Conservation (phyloP, 2,113 vertebrate genomes). For the Psittacula cyanocephala region DNA sequence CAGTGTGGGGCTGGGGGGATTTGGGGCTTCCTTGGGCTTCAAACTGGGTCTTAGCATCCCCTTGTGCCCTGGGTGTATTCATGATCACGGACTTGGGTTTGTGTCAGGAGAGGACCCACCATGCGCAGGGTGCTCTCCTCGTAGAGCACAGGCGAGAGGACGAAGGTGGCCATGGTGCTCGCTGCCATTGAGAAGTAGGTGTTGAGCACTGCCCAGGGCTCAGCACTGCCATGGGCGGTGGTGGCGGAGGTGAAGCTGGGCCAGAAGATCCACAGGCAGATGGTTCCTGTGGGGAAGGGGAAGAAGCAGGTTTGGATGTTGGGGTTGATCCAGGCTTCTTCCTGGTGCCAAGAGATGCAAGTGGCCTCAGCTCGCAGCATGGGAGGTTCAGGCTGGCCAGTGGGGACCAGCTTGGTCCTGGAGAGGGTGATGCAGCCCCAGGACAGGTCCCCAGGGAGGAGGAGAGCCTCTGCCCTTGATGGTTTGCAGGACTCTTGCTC, state of each 20-base stretch:
- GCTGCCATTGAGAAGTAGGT: constrained; percentile 88
- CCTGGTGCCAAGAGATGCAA: too few species aligned
- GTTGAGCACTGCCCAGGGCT: constrained; percentile 88
- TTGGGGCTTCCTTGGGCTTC: neutral
- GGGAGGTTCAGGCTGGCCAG: neutral
- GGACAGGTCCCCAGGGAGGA: neutral
- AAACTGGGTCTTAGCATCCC: neutral
- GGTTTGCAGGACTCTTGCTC: neutral
- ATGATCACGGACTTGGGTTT: neutral
- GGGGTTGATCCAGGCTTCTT: neutral
- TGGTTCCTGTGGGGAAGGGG: constrained; percentile 75
- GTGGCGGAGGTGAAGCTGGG: constrained; percentile 89
- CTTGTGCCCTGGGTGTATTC: neutral
- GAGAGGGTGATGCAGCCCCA: neutral
- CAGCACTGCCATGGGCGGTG: constrained; percentile 61
- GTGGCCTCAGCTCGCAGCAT: neutral
- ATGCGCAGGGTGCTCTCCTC: constrained; percentile 79
- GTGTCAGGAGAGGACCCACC: constrained; percentile 72
- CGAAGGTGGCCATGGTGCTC: constrained; percentile 83
- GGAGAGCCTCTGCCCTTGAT: neutral
- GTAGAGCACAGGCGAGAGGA: constrained; percentile 75
- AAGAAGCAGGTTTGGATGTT: neutral
- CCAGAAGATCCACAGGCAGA: constrained; percentile 97
- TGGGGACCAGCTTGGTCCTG: neutral
- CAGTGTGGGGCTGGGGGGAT: neutral